Conservation (phyloP, 2,113 vertebrate genomes). For the Mormoops blainvillei region DNA sequence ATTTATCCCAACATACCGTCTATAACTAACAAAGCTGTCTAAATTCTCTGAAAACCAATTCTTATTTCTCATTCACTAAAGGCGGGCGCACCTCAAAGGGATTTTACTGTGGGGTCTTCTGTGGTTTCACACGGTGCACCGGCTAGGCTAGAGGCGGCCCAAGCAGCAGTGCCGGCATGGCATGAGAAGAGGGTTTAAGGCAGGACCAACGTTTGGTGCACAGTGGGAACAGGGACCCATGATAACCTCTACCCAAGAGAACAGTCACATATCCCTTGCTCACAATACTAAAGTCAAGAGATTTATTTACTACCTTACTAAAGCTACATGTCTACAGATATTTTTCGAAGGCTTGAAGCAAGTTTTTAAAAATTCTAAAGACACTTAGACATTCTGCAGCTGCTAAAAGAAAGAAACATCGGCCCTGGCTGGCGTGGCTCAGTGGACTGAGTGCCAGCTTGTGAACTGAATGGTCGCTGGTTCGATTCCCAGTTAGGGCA, state of each 20-base stretch:
- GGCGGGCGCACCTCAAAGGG: neutral
- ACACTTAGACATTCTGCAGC: neutral
- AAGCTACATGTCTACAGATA: neutral
- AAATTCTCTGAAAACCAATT: neutral
- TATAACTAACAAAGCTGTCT: neutral
- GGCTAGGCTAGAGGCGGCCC: neutral
- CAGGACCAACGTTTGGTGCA: neutral
- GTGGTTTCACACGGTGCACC: neutral
- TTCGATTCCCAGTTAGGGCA: too few species aligned
- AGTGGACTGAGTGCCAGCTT: too few species aligned
- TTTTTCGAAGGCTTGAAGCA: neutral
- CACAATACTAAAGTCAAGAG: neutral
- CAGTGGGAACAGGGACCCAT: neutral
- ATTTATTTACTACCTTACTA: neutral
- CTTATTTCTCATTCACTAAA: neutral
- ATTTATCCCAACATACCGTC: neutral
- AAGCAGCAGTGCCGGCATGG: too few species aligned
- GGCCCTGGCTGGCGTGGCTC: too few species aligned
- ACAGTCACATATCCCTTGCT: neutral
- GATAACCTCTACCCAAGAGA: neutral
- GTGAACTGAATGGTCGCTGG: too few species aligned
- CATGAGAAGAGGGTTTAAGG: too few species aligned
- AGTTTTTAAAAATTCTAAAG: conserved; percentile 12
- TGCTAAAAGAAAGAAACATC: conserved; percentile 1
- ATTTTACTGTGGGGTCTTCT: neutral